These are phyloP conservation scores for Mythimna ferrago DNA, from an alignment of 2,888 invertebrate species.

Conservation along the genomic window DNA sequence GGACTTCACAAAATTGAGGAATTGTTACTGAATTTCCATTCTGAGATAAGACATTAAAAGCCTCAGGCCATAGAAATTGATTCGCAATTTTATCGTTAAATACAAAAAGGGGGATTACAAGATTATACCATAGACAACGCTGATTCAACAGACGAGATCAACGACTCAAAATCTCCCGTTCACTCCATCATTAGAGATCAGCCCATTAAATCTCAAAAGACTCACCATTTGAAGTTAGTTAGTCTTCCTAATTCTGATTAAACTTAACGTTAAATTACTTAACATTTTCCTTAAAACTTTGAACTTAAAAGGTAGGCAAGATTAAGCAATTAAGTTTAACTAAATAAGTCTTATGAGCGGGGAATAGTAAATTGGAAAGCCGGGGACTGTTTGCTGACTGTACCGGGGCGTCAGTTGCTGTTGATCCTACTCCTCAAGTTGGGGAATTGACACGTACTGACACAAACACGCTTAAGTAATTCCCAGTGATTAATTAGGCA, in stretches of 20 bases:
- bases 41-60: neutral
- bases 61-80: neutral
- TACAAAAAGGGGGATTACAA: constrained; percentile 9
- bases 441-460: constrained; percentile 51
- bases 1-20: neutral
- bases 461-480: constrained; percentile 45
- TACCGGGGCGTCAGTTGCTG: constrained; percentile 26
- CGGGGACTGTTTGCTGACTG: constrained; percentile 22
- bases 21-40: constrained; percentile 1
- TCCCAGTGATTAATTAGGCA: constrained; percentile 55
- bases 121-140: constrained; percentile 15
- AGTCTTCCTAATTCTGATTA: constrained; percentile 44
- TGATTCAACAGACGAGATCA: constrained; percentile 7
- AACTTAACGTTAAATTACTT: constrained; percentile 52
- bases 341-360: constrained; percentile 46
- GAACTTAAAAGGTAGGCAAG: constrained; percentile 42
- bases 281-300: constrained; percentile 38
- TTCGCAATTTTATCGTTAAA: neutral
- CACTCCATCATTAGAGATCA: constrained; percentile 22
- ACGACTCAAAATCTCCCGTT: neutral
- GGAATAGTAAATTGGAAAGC: constrained; percentile 38
- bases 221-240: constrained; percentile 38
- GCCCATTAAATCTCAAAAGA: constrained; percentile 44
- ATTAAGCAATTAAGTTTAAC: constrained; percentile 50
- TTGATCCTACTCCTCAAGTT: constrained; percentile 39